Conservation (phyloP, 2,113 vertebrate genomes). For the Hippoglossus stenolepis region DNA sequence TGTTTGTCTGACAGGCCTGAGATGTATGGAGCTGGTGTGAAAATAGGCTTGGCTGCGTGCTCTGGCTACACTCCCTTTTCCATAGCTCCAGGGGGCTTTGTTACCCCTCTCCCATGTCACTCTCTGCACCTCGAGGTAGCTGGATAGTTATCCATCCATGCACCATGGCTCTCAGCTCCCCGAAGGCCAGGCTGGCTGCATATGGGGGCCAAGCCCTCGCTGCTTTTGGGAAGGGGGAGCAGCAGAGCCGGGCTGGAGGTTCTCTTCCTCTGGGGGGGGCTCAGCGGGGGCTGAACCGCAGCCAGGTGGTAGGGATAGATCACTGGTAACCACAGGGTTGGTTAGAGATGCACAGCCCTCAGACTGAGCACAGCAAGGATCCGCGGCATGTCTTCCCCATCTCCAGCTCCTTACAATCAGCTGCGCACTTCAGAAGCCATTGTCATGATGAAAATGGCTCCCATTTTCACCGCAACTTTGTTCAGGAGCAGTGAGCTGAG, state of each 20-base stretch:
- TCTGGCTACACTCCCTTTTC: slow-evolving; percentile 50
- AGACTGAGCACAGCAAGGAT: slow-evolving; percentile 51
- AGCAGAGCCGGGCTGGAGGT: slow-evolving; percentile 48
- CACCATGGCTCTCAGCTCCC: slow-evolving; percentile 48
- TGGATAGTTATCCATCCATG: slow-evolving; percentile 71
- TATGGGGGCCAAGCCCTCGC: slow-evolving; percentile 23
- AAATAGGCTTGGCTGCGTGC: slow-evolving; percentile 71
- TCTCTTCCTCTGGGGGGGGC: slow-evolving; percentile 48
- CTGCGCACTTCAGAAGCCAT: slow-evolving; percentile 52
- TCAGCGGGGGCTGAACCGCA: slow-evolving; percentile 49
- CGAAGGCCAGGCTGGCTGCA: slow-evolving; percentile 50
- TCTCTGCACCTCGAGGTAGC: slow-evolving; percentile 72
- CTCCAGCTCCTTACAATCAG: slow-evolving; percentile 49
- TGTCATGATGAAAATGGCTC: slow-evolving; percentile 63
- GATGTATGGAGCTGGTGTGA: slow-evolving; percentile 56
- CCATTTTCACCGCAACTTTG: slow-evolving; percentile 44
- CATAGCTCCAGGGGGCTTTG: slow-evolving; percentile 57
- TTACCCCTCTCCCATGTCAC: slow-evolving; percentile 37
- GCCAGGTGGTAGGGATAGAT: slow-evolving; percentile 70
- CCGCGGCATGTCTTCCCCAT: slow-evolving; percentile 31
- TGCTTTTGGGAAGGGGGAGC: slow-evolving; percentile 41
- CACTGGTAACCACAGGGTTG: slow-evolving; percentile 60
- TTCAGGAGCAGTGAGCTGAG: slow-evolving; percentile 65
- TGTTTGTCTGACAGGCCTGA: slow-evolving; percentile 51
- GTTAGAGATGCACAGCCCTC: slow-evolving; percentile 26